phyloP scores from a whole-genome alignment of 1,140 invertebrate species.

The Trinorchestia longiramus region DNA sequence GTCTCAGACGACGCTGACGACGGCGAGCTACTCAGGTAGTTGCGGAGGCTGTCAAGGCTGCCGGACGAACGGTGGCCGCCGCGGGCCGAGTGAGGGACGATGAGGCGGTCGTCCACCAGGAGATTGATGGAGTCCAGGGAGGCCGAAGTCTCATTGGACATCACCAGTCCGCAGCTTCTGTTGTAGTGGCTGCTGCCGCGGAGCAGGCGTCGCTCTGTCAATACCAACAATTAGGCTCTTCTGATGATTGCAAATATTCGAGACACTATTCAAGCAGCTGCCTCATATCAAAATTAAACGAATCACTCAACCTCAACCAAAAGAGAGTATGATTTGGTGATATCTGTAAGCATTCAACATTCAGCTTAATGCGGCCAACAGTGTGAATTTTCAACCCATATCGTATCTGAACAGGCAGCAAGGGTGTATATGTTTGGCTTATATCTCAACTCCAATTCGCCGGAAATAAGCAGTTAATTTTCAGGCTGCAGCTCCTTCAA shows the following conservation, averaged over 20 bases:
- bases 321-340: background rate
- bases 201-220: slow-evolving; percentile 70
- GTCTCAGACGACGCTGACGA: slow-evolving; percentile 78
- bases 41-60: slow-evolving; percentile 49
- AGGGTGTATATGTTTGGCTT: too few species aligned
- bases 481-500: background rate
- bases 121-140: slow-evolving; percentile 78
- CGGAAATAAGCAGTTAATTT: background rate
- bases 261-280: background rate
- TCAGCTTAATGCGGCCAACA: background rate
- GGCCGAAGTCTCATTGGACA: slow-evolving; percentile 80
- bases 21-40: slow-evolving; percentile 87
- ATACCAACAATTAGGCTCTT: slow-evolving; percentile 3
- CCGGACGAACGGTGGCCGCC: slow-evolving; percentile 92
- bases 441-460: background rate
- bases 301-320: background rate
- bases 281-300: background rate
- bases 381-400: too few species aligned
- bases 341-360: background rate
- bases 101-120: slow-evolving; percentile 90
- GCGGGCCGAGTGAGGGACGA: slow-evolving; percentile 93
- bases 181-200: slow-evolving; percentile 72
- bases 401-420: too few species aligned
- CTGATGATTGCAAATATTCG: background rate
- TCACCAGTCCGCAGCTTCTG: slow-evolving; percentile 70